phyloP scores from a whole-genome alignment of 2,888 invertebrate genomes.

The Eilema sororculum region DNA sequence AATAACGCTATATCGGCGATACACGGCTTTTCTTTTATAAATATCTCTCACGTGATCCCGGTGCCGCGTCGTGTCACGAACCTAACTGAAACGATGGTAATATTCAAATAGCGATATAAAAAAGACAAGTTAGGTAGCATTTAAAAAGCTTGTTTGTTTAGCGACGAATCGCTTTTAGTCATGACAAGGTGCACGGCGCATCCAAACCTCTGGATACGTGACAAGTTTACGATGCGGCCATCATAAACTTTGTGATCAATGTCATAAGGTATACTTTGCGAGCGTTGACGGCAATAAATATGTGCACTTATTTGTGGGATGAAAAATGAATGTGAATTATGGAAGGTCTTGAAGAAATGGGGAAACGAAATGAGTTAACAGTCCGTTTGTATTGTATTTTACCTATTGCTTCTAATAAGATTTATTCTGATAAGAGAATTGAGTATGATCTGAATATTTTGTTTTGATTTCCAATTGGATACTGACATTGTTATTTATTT shows the following conservation, averaged over 20 bases:
- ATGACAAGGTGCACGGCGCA: slow-evolving; percentile 80
- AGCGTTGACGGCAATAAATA: slow-evolving; percentile 39
- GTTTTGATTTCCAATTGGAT: slow-evolving; percentile 29
- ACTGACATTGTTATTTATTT: not conserved
- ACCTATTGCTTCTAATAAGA: slow-evolving; percentile 45
- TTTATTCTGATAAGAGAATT: slow-evolving; percentile 49
- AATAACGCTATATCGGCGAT: slow-evolving; percentile 85
- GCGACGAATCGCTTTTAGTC: slow-evolving; percentile 84
- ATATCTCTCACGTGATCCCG: slow-evolving; percentile 85
- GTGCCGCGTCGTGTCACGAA: slow-evolving; percentile 86
- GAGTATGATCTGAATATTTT: slow-evolving; percentile 20
- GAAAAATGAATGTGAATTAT: slow-evolving; percentile 63
- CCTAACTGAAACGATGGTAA: slow-evolving; percentile 83
- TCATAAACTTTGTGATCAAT: slow-evolving; percentile 43
- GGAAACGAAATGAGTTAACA: slow-evolving; percentile 53
- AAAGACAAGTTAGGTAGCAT: slow-evolving; percentile 87
- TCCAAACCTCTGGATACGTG: slow-evolving; percentile 60
- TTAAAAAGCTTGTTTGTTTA: slow-evolving; percentile 87
- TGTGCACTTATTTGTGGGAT: slow-evolving; percentile 55
- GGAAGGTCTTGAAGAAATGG: slow-evolving; percentile 62
- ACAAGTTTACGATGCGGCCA: slow-evolving; percentile 56
- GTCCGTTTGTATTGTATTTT: slow-evolving; percentile 42
- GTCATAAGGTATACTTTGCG: slow-evolving; percentile 51
- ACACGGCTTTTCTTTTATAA: slow-evolving; percentile 86
- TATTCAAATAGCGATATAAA: slow-evolving; percentile 87